phyloP scores from a whole-genome alignment of 2,888 invertebrate species.

The Tethea ocularis region DNA sequence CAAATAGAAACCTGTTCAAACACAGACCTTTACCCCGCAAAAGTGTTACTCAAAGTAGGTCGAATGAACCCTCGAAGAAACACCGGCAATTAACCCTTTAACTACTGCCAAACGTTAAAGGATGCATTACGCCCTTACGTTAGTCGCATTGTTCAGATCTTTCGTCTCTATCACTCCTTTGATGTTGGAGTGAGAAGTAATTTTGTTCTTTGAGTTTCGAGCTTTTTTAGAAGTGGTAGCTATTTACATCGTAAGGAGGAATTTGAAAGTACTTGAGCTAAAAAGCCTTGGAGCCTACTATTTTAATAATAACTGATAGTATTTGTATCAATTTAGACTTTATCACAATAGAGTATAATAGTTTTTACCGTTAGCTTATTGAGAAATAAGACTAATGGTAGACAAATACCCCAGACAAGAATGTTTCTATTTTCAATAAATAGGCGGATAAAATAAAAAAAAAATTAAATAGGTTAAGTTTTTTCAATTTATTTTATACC shows the following conservation, averaged over 20 bases:
- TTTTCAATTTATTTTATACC: too few relatives aligned
- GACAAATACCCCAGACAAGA: too few relatives aligned
- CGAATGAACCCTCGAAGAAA: not conserved
- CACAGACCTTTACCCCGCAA: not conserved
- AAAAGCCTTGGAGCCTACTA: too few relatives aligned
- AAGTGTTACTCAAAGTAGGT: constrained; percentile 3
- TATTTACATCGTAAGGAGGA: too few relatives aligned
- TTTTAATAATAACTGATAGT: too few relatives aligned
- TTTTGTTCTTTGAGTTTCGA: not conserved
- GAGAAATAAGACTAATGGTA: too few relatives aligned
- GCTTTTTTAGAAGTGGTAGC: not conserved
- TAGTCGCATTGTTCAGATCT: constrained; percentile 1
- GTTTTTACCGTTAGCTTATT: too few relatives aligned
- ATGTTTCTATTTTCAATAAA: too few relatives aligned
- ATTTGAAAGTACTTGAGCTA: not conserved
- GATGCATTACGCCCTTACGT: not conserved
- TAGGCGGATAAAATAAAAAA: too few relatives aligned
- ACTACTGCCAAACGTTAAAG: constrained; percentile 1
- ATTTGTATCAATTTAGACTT: too few relatives aligned
- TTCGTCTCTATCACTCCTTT: not conserved
- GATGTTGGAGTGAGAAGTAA: not conserved
- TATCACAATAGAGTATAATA: too few relatives aligned
- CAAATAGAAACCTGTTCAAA: not conserved
- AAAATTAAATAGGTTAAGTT: too few relatives aligned
- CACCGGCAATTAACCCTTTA: constrained; percentile 3